Conservation (phyloP, 2,888 invertebrate species). For the Zaprionus obscuricornis region DNA sequence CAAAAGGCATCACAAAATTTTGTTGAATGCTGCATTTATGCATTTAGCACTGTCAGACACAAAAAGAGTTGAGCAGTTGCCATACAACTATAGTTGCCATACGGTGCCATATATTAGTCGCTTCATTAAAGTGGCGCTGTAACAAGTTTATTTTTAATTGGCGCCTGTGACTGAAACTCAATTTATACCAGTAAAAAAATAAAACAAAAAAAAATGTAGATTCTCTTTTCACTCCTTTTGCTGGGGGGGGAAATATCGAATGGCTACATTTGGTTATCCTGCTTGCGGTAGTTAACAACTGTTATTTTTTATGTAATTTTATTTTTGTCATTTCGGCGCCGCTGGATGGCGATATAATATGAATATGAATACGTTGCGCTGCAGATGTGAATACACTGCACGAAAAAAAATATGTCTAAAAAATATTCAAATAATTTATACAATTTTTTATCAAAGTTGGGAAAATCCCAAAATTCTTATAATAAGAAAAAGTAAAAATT, state of each 20-base stretch:
- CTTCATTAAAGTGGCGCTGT: constrained; percentile 76
- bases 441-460: too few species aligned
- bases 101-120: constrained; percentile 60
- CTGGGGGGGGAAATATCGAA: background rate
- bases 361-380: constrained; percentile 26
- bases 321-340: constrained; percentile 77
- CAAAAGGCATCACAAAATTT: too few species aligned
- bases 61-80: too few species aligned
- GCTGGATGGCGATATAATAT: constrained; percentile 54
- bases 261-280: constrained; percentile 19
- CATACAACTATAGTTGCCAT: too few species aligned
- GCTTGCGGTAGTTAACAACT: constrained; percentile 70
- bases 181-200: constrained; percentile 48
- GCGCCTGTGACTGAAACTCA: constrained; percentile 52
- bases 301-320: constrained; percentile 77
- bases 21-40: too few species aligned
- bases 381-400: too few species aligned
- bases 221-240: too few species aligned
- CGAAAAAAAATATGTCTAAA: too few species aligned
- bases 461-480: too few species aligned
- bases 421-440: too few species aligned
- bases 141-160: constrained; percentile 77
- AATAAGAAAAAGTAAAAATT: too few species aligned
- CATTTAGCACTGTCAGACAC: too few species aligned
- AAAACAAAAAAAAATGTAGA: background rate